Evolutionary conservation across 1,140 invertebrate genomes (phyloP).

Genomic region (Eurosta solidaginis): DNA sequence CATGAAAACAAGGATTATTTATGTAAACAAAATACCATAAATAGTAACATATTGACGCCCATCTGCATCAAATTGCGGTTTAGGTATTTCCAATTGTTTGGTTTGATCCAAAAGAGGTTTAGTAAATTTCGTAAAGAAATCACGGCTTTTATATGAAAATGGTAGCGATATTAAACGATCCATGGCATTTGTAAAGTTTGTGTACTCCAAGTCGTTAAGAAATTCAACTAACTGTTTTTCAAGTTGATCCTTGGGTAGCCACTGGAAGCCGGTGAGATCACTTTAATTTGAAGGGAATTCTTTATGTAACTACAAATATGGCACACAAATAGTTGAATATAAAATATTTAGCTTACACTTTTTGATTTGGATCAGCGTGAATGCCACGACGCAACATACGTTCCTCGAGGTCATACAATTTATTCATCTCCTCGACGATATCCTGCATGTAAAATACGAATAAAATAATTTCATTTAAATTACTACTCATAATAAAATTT

Average conservation of each 20-base stretch:
- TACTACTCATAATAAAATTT: not conserved
- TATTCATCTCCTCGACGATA: constrained; percentile 67
- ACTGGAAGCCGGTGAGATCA: constrained; percentile 64
- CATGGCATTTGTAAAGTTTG: constrained; percentile 74
- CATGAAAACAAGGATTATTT: not conserved
- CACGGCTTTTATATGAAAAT: constrained; percentile 68
- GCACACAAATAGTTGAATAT: not conserved
- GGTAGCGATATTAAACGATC: constrained; percentile 74
- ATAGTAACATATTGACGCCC: constrained; percentile 72
- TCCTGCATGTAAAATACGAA: constrained; percentile 60
- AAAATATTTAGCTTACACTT: constrained; percentile 63
- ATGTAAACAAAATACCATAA: constrained; percentile 61
- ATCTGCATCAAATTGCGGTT: constrained; percentile 70
- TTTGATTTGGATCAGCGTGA: constrained; percentile 64
- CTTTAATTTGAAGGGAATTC: constrained; percentile 60
- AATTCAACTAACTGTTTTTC: constrained; percentile 73
- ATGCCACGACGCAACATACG: constrained; percentile 67
- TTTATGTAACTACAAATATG: not conserved
- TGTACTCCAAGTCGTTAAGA: constrained; percentile 73
- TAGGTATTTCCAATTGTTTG: constrained; percentile 63
- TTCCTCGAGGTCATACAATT: constrained; percentile 73
- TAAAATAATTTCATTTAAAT: not conserved
- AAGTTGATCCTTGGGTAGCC: constrained; percentile 73
- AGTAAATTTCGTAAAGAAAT: constrained; percentile 75
- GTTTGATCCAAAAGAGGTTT: constrained; percentile 64